Percentiles rank a stretch among this genome's conserved stretches.
phyloP scores from a whole-genome alignment of 2,113 vertebrate genomes.

The Amazona vittata region DNA sequence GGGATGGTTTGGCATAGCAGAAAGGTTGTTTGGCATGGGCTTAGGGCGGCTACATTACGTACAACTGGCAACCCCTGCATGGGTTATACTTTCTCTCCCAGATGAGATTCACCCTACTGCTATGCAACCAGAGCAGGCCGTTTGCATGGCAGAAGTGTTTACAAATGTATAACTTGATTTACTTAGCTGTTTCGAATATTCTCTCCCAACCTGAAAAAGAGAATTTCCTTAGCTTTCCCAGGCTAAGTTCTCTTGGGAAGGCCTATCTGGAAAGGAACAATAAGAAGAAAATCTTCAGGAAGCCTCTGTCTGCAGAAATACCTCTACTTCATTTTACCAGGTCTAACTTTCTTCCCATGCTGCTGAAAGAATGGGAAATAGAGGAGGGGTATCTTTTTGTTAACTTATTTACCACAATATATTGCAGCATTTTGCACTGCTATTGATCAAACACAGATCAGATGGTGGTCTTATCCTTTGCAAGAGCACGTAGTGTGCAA shows the following conservation, averaged over 20 bases:
- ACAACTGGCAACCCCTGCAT: constrained; percentile 4
- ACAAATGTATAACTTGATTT: constrained; percentile 27
- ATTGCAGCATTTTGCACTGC: not conserved
- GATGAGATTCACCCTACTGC: not conserved
- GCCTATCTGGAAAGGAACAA: not conserved
- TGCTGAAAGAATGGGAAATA: not conserved
- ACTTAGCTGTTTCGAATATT: not conserved
- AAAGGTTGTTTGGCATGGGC: constrained; percentile 46
- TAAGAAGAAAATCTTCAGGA: not conserved
- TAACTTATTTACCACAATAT: not conserved
- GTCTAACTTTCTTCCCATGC: rapidly evolving
- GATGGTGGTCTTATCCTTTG: not conserved
- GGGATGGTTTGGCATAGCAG: constrained; percentile 64
- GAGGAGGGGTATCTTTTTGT: not conserved
- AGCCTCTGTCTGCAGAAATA: not conserved
- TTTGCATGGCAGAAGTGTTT: constrained; percentile 11
- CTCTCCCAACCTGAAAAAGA: not conserved
- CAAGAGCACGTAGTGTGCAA: not conserved
- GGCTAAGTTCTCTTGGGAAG: not conserved
- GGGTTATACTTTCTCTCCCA: constrained; percentile 9
- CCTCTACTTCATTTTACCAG: not conserved
- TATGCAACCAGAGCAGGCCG: not conserved
- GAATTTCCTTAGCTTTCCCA: not conserved
- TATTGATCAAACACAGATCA: not conserved
- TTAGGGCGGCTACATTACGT: not conserved